A percentile compares a stretch with the other conserved stretches of the same genome.
Conservation (phyloP, 1,140 invertebrate species). For the Brachionus koreanus region DNA sequence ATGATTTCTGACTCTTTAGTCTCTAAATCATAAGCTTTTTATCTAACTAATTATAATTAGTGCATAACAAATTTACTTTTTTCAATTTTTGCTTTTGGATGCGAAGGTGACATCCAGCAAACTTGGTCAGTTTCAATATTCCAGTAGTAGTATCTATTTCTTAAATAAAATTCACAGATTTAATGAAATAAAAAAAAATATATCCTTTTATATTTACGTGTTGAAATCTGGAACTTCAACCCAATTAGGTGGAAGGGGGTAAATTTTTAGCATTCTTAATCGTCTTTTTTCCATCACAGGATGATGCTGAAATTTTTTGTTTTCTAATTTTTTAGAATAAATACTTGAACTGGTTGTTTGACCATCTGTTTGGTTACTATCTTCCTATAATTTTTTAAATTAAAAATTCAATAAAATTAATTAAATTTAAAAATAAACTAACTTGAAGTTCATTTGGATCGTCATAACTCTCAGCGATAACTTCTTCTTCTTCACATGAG, state of each 20-base stretch:
- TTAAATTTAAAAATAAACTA: background rate
- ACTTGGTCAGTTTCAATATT: slow-evolving; percentile 84
- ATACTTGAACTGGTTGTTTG: background rate
- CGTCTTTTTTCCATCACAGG: slow-evolving; percentile 39
- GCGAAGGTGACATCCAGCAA: slow-evolving; percentile 84
- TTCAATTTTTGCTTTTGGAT: slow-evolving; percentile 64
- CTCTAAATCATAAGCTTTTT: background rate
- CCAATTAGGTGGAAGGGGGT: slow-evolving; percentile 87
- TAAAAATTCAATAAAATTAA: background rate
- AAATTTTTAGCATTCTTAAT: slow-evolving; percentile 64
- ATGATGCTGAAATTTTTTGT: slow-evolving; percentile 29
- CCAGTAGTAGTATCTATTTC: slow-evolving; percentile 87
- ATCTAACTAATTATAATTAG: background rate
- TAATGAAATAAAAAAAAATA: too few species aligned
- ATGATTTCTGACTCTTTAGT: background rate
- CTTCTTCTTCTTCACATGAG: slow-evolving; percentile 27
- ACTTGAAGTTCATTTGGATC: background rate
- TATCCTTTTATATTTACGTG: slow-evolving; percentile 58
- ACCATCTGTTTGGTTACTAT: background rate
- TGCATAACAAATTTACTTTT: background rate
- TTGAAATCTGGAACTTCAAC: slow-evolving; percentile 81
- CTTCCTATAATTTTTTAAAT: background rate
- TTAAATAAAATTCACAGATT: background rate
- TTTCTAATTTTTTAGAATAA: background rate
- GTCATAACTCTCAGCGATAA: slow-evolving; percentile 43